A percentile compares a stretch with the other conserved stretches of the same genome.
phyloP scores from a whole-genome alignment of 2,888 invertebrate genomes.

The Cheilosia soror region DNA sequence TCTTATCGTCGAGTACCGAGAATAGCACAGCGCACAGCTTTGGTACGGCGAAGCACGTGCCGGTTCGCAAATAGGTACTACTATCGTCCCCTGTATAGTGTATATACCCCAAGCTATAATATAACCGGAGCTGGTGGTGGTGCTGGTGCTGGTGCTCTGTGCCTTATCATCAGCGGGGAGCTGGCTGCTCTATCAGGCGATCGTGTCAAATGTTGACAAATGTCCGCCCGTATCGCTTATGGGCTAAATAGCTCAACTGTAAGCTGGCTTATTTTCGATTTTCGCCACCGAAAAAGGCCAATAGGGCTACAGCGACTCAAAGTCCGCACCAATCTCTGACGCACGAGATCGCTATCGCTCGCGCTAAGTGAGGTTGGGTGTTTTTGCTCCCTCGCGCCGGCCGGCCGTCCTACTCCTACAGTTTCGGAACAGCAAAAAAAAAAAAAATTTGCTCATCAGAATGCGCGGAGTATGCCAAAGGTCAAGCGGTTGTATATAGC shows the following conservation, averaged over 20 bases:
- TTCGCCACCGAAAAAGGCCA: constrained; percentile 46
- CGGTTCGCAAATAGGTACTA: constrained; percentile 42
- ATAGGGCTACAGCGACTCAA: constrained; percentile 39
- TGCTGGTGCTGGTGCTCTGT: neutral
- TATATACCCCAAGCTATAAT: neutral
- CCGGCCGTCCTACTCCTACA: neutral
- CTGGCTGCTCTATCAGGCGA: constrained; percentile 55
- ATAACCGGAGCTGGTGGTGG: constrained; percentile 20
- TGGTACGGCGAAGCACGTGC: constrained; percentile 57
- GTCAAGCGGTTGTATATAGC: constrained; percentile 32
- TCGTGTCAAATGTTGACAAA: constrained; percentile 62
- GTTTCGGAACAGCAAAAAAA: constrained; percentile 16
- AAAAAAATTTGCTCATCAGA: constrained; percentile 37
- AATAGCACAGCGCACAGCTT: constrained; percentile 48
- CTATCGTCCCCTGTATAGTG: constrained; percentile 4
- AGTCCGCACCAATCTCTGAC: constrained; percentile 64
- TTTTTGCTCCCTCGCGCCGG: constrained; percentile 21
- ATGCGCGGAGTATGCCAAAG: constrained; percentile 41
- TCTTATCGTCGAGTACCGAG: constrained; percentile 57
- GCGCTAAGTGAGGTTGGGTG: neutral
- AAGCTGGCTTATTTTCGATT: constrained; percentile 23
- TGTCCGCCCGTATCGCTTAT: constrained; percentile 23
- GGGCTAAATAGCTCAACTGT: constrained; percentile 21
- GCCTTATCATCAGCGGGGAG: constrained; percentile 45
- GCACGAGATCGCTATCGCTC: constrained; percentile 67